phyloP scores from a whole-genome alignment of 2,797 vertebrate species.

The Trachurus trachurus region DNA sequence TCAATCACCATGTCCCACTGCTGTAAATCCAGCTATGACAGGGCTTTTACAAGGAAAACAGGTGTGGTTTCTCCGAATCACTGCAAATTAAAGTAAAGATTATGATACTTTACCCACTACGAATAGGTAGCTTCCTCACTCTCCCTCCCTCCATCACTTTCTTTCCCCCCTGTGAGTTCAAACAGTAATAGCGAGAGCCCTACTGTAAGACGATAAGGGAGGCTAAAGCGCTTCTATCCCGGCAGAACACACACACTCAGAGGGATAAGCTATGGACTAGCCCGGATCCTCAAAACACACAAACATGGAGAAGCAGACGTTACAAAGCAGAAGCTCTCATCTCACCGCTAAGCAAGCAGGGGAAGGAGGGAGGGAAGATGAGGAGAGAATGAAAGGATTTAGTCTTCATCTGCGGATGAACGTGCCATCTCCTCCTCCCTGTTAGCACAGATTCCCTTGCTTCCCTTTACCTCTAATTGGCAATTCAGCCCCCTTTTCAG shows the following conservation, averaged over 20 bases:
- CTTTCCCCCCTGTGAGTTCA: slow-evolving; percentile 38
- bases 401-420: slow-evolving; percentile 78
- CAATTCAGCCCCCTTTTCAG: slow-evolving; percentile 71
- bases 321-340: slow-evolving; percentile 77
- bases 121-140: slow-evolving; percentile 41
- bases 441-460: slow-evolving; percentile 70
- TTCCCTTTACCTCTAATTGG: slow-evolving; percentile 71
- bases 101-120: slow-evolving; percentile 26
- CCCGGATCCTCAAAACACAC: slow-evolving; percentile 72
- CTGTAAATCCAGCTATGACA: slow-evolving; percentile 18
- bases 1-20: slow-evolving; percentile 20
- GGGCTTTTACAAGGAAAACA: slow-evolving; percentile 33
- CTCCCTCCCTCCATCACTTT: slow-evolving; percentile 30
- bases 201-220: slow-evolving; percentile 76
- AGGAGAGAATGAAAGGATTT: slow-evolving; percentile 76
- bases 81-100: slow-evolving; percentile 44
- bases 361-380: slow-evolving; percentile 52
- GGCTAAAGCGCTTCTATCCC: slow-evolving; percentile 75
- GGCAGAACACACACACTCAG: slow-evolving; percentile 75
- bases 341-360: slow-evolving; percentile 66
- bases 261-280: slow-evolving; percentile 80
- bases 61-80: slow-evolving; percentile 26
- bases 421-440: slow-evolving; percentile 76
- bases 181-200: slow-evolving; percentile 44
- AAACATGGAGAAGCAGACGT: slow-evolving; percentile 73